Conservation (phyloP, 2,888 invertebrate species). For the Sphecodes monilicornis region DNA sequence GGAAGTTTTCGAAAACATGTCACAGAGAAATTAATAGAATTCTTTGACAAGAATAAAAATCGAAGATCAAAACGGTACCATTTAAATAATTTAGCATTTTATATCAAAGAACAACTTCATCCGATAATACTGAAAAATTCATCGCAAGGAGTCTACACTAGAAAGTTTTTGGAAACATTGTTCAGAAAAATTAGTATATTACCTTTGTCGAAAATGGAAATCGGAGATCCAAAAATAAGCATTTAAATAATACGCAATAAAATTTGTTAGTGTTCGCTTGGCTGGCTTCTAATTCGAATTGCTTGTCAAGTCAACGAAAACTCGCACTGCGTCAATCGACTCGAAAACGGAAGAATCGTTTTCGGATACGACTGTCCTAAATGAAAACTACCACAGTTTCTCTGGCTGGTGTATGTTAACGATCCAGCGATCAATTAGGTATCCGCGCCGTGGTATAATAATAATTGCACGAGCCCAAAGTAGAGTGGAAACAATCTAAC, state of each 20-base stretch:
- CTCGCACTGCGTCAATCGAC: neutral
- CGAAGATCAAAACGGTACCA: too few relatives aligned
- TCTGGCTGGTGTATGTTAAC: slow-evolving; percentile 68
- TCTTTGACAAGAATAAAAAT: too few relatives aligned
- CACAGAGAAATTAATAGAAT: too few relatives aligned
- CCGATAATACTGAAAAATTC: too few relatives aligned
- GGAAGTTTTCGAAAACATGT: too few relatives aligned
- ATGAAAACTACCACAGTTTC: neutral
- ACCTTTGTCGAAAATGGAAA: neutral
- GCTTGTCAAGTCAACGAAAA: neutral
- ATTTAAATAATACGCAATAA: neutral
- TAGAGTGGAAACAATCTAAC: slow-evolving; percentile 62
- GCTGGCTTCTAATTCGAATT: neutral
- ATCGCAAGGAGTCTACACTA: too few relatives aligned
- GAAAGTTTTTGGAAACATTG: too few relatives aligned
- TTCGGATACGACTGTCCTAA: neutral
- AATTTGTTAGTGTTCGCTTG: neutral
- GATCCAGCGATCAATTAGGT: slow-evolving; percentile 75
- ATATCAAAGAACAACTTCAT: neutral
- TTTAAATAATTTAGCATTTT: too few relatives aligned
- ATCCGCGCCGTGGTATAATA: slow-evolving; percentile 63
- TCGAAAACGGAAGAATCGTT: neutral
- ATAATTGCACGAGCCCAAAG: slow-evolving; percentile 55
- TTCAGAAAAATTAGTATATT: too few relatives aligned
- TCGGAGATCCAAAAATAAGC: neutral